Conservation (phyloP, 2,888 invertebrate species). For the Choreutis nemorana region DNA sequence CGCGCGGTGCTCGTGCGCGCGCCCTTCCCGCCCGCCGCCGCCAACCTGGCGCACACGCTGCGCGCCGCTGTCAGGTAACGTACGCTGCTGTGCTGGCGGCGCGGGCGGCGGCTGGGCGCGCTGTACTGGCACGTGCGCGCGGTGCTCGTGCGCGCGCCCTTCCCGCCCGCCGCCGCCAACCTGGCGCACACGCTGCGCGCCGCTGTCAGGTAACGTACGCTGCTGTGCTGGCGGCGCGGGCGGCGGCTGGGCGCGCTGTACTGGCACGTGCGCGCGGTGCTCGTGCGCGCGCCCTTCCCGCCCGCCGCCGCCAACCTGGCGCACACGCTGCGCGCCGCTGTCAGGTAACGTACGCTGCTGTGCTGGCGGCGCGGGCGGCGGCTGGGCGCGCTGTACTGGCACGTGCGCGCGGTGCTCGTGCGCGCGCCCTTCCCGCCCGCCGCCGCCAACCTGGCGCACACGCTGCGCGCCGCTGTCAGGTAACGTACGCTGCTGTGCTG, state of each 20-base stretch:
- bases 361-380: conserved; percentile 83
- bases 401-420: conserved; percentile 83
- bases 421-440: conserved; percentile 88
- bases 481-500: conserved; percentile 83
- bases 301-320: conserved; percentile 83
- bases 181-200: conserved; percentile 75
- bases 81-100: conserved; percentile 81
- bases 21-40: conserved; percentile 85
- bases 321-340: conserved; percentile 71
- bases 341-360: too few species aligned
- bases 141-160: conserved; percentile 83
- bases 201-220: too few species aligned
- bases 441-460: conserved; percentile 79
- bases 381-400: conserved; percentile 85
- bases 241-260: conserved; percentile 84
- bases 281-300: conserved; percentile 86
- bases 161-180: conserved; percentile 84
- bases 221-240: conserved; percentile 82
- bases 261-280: conserved; percentile 84
- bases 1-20: conserved; percentile 83
- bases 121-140: conserved; percentile 88
- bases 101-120: conserved; percentile 81
- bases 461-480: conserved; percentile 69
- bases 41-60: conserved; percentile 80
- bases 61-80: conserved; percentile 62